Evolutionary conservation across 2,113 vertebrate genomes (phyloP), one percentile per base, ranked within the genome.

Genomic region (Chinchilla lanigera): DNA sequence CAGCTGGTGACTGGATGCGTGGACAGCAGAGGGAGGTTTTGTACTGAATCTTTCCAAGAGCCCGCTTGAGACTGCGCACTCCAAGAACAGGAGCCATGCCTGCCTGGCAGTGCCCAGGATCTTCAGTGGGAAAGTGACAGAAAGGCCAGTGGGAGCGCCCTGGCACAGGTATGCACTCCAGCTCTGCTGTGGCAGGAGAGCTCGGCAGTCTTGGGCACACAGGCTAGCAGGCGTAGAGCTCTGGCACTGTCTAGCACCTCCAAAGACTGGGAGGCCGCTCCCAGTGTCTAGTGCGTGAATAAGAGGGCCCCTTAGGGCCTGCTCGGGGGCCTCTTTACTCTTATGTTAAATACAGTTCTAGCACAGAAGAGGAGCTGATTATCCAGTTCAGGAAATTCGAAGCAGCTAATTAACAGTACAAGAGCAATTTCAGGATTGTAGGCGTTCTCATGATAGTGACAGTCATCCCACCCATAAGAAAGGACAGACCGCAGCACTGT

Each of bases 141-240:
- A 61, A 30, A 5, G n/a, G 56, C 82, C 58, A 47, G 38, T 5
- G 20, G 44, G 44, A 73, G 67, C 16, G 44, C 17, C 6, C 9
- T 12, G 0, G 17, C 7, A 5, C 0, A 1, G 6, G 28, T 10
- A 5, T 0, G 2, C 9, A 12, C 30, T 83, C 50, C 78, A 58
- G 41, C 56, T 19, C 56, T 78, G 28, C 54, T 60, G n/a, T 47
- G 38, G 87, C 56, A 44, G 56, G 26, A 77, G 63, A 3, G 3
- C 69, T 41, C 24, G 22, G 54, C 1, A 4, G 22, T 33, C 69
- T n/a, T 50, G 56, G 67, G 67, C 52, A 26, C 90, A 61, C 67
- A 61, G 65, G 44, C 33, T 16, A 11, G 12, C 44, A 60, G 52
- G 30, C 44, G 13, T 4, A 12, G 41, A 35, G 24, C 73, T 63